Conservation (phyloP, 2,113 vertebrate species). For the Piprites chloris region DNA sequence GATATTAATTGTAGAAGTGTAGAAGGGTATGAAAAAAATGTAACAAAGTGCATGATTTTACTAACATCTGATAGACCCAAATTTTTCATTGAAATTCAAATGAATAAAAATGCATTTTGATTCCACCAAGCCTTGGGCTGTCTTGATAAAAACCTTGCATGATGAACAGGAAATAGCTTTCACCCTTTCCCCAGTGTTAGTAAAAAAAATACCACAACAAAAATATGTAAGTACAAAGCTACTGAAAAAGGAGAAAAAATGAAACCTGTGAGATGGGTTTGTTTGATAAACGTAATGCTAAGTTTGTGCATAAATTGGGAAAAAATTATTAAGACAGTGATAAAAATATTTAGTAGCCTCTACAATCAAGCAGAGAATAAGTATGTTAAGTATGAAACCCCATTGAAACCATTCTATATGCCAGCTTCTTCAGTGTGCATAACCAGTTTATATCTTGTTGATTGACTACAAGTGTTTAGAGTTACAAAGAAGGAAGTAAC, state of each 20-base stretch:
- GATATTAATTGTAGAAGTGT: not conserved
- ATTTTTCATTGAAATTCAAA: constrained; percentile 45
- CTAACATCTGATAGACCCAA: not conserved
- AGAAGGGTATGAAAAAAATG: constrained; percentile 29
- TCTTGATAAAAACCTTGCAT: not conserved
- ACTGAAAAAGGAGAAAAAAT: not conserved
- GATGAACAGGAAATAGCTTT: not conserved
- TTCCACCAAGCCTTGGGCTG: not conserved
- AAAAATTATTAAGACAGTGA: not conserved
- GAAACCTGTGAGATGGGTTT: not conserved
- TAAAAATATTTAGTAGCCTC: not conserved
- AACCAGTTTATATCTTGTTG: not conserved
- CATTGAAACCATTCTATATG: not conserved
- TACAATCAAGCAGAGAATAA: not conserved
- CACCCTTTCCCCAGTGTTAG: not conserved
- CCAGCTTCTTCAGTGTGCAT: not conserved
- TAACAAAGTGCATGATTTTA: constrained; percentile 25
- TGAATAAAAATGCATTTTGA: constrained; percentile 25
- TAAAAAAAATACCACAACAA: not conserved
- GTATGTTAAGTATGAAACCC: not conserved
- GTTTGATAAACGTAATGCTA: not conserved
- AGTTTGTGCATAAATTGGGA: not conserved
- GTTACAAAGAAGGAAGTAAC: not conserved
- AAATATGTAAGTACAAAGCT: not conserved
- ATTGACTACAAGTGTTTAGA: not conserved